Percentiles rank a stretch among this genome's conserved stretches.
Evolutionary conservation across 2,113 vertebrate genomes (phyloP).

Genomic region (Montifringilla adamsi): DNA sequence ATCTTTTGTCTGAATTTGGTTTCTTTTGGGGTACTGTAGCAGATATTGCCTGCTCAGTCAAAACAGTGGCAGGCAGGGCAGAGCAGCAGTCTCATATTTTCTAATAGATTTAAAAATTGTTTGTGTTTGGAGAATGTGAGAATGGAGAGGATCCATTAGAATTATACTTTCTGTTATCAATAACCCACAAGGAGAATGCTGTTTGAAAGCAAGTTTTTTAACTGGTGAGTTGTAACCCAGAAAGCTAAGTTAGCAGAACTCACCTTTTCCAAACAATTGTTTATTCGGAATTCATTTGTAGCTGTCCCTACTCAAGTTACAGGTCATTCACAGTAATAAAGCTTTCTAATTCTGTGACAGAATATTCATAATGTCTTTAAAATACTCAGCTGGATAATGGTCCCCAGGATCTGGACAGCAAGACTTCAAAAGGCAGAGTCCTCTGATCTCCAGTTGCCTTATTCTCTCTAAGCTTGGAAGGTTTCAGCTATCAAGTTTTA

Average conservation of each 20-base stretch:
- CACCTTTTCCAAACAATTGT: constrained; percentile 7
- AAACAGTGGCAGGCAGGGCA: neutral
- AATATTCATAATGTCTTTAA: constrained; percentile 43
- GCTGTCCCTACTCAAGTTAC: neutral
- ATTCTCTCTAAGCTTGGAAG: constrained; percentile 51
- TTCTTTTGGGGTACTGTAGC: neutral
- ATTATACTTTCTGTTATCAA: neutral
- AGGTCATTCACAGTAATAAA: constrained; percentile 20
- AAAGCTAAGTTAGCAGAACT: neutral
- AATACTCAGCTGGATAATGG: constrained; percentile 18
- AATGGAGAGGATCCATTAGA: neutral
- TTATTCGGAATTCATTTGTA: neutral
- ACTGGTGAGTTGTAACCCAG: neutral
- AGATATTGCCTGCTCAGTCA: neutral
- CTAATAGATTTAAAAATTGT: neutral
- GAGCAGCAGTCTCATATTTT: neutral
- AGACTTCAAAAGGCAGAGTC: constrained; percentile 46
- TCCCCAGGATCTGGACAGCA: constrained; percentile 22
- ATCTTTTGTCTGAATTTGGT: neutral
- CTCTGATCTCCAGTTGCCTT: constrained; percentile 47
- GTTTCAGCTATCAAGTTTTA: constrained; percentile 62
- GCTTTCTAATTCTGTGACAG: neutral
- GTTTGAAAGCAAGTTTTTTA: neutral
- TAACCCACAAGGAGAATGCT: neutral
- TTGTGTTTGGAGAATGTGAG: neutral